A percentile compares a stretch with the other conserved stretches of the same genome.
Conservation (phyloP, 2,797 vertebrate genomes). For the Lophotriccus pileatus region DNA sequence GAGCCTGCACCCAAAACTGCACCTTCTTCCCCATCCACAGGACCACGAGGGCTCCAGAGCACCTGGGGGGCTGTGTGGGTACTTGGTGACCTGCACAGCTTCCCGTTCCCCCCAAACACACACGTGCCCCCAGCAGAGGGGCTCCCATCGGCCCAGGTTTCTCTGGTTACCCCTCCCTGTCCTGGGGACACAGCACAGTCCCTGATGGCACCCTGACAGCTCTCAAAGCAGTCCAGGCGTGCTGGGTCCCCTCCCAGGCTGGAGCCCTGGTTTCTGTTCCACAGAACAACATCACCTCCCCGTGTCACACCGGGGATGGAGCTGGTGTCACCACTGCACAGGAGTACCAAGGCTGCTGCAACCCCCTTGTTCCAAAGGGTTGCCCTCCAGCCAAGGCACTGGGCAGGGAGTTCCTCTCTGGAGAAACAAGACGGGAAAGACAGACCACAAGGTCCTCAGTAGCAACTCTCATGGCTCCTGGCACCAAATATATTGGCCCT, state of each 20-base stretch:
- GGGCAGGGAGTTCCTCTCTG: not conserved
- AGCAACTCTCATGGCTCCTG: not conserved
- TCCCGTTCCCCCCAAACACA: accelerated
- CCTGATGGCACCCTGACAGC: accelerated
- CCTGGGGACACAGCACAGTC: not conserved
- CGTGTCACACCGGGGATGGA: accelerated
- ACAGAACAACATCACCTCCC: not conserved
- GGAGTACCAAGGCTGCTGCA: not conserved
- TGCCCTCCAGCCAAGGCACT: not conserved
- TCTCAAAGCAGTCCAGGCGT: not conserved
- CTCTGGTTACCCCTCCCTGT: not conserved
- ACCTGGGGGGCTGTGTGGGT: not conserved
- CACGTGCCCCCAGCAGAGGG: accelerated
- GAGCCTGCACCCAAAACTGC: not conserved
- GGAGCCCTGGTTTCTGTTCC: not conserved
- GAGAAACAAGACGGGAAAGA: not conserved
- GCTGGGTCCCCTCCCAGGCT: not conserved
- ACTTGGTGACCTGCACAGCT: not conserved
- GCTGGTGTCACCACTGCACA: not conserved
- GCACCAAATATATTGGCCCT: not conserved
- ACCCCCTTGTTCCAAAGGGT: not conserved
- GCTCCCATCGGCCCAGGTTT: not conserved
- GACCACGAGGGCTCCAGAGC: accelerated
- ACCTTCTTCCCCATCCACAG: not conserved
- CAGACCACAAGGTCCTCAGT: accelerated